Evolutionary conservation across 2,113 vertebrate genomes (phyloP), one percentile per base, ranked within the genome.

Genomic region (Neogale vison): DNA sequence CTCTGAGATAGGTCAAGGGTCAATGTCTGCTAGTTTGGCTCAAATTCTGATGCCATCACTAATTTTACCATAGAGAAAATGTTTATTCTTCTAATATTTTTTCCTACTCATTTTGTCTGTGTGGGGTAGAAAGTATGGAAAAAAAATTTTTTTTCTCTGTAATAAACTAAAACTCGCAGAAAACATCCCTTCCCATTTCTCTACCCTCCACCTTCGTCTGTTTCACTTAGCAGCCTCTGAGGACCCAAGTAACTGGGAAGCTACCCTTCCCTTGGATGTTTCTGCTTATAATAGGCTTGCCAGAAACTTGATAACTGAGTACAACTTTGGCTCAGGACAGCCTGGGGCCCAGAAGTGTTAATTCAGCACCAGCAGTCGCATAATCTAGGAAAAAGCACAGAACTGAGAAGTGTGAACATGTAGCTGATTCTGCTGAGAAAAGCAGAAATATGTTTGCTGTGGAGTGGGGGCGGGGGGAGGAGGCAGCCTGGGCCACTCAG

Each of bases 351-450:
- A 0, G 29, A 31, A 74, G 23, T 47, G 29, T n/a, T 24, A n/a
- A 23, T n/a, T 52, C 69, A 11, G 34, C 84, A 50, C 39, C 26
- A 12, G 80, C 39, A 24, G 18, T 24, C 14, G 17, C 42, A 39
- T 2, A n/a, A 59, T 61, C 42, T 0, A 11, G 52, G 83, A 23
- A 83, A 94, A 65, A 15, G 50, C 1, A 3, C 45, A 29, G 65
- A 8, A 14, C 1, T 29, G 36, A n/a, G 47, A 34, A 42, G 57
- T 26, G 55, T 23, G 26, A 59, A 14, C 67, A 26, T n/a, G 55
- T 10, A 47, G 52, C 67, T 17, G 61, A 29, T 61, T 87, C 18
- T 45, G 67, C 93, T 77, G 90, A 96, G 74, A 88, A 42, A 95
- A 50, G 82, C 87, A 79, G 61, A 76, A 42, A 39, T 31, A 36